Conservation (phyloP, 2,888 invertebrate genomes). For the Antheraea yamamai region DNA sequence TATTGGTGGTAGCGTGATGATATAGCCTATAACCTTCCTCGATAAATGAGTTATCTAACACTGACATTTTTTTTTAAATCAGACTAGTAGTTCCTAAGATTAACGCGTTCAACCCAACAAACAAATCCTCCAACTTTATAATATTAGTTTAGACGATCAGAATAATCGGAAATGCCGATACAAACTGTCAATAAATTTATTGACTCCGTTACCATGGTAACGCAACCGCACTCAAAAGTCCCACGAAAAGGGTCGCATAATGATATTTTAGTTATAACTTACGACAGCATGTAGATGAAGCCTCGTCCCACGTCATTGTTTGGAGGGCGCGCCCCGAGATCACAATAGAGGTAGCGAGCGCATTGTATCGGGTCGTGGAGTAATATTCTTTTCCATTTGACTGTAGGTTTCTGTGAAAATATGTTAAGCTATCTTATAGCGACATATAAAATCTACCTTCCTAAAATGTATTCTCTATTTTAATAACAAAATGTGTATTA, state of each 20-base stretch:
- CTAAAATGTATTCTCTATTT: background rate
- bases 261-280: slow-evolving; percentile 41
- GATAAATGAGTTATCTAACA: too few species aligned
- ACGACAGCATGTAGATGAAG: slow-evolving; percentile 69
- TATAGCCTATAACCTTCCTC: too few species aligned
- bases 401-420: slow-evolving; percentile 59
- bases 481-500: background rate
- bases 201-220: background rate
- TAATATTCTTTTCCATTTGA: slow-evolving; percentile 72
- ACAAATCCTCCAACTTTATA: too few species aligned
- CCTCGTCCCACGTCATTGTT: slow-evolving; percentile 55
- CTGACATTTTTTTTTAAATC: too few species aligned
- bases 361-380: slow-evolving; percentile 68
- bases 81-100: too few species aligned
- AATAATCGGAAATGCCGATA: too few species aligned
- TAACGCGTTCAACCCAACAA: too few species aligned
- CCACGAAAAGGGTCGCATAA: slow-evolving; percentile 13
- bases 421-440: slow-evolving; percentile 12
- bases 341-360: slow-evolving; percentile 68
- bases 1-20: too few species aligned
- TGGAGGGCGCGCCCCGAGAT: slow-evolving; percentile 54
- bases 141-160: too few species aligned
- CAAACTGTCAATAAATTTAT: background rate
- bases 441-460: background rate
- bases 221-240: slow-evolving; percentile 17